Base-by-base conservation (phyloP, 2,888 invertebrate genomes). In the Drosophila histrio region DNA sequence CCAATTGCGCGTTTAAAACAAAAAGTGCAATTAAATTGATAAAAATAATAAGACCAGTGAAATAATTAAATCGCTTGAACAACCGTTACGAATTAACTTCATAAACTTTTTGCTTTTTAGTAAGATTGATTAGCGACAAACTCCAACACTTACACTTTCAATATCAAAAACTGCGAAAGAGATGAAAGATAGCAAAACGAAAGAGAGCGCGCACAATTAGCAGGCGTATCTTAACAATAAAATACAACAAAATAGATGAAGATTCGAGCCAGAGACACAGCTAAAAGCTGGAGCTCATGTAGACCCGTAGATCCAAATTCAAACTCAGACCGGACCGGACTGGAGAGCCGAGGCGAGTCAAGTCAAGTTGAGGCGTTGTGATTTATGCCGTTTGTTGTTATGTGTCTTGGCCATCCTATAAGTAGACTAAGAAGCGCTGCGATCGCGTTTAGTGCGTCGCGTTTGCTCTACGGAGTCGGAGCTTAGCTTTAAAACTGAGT, bases 391-490 rank as follows among this genome's bases (percentile, higher is more conserved):
- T 24, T 8, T 38, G 24, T 13, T 19, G 21, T 41, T n/a, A n/a
- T n/a, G n/a, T n/a, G n/a, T n/a, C n/a, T n/a, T 11, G 41, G 34
- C 73, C 15, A 78, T 61, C 75, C 72, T 76, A 88, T 88, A 88
- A 88, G 90, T 89, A 81, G 81, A 79, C 81, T 77, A 71, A 79
- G 76, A 79, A 80, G 79, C 74, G 62, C 57, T 68, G 53, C 72
- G 84, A 72, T 77, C 75, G 79, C 74, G 84, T 89, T 88, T 86
- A 88, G 87, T 88, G 68, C 76, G 77, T 65, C 73, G 87, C 77
- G 89, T 73, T 70, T 72, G 72, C 81, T 76, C 72, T 54, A 59
- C 81, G 30, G 28, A 46, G 52, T 54, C 53, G 46, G 21, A 62
- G 69, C 49, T 38, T 32, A 22, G 19, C 21, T 57, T 44, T 19